Percentiles rank a stretch among this genome's conserved stretches.
phyloP scores from a whole-genome alignment of 1,140 invertebrate genomes.

The Globodera rostochiensis region DNA sequence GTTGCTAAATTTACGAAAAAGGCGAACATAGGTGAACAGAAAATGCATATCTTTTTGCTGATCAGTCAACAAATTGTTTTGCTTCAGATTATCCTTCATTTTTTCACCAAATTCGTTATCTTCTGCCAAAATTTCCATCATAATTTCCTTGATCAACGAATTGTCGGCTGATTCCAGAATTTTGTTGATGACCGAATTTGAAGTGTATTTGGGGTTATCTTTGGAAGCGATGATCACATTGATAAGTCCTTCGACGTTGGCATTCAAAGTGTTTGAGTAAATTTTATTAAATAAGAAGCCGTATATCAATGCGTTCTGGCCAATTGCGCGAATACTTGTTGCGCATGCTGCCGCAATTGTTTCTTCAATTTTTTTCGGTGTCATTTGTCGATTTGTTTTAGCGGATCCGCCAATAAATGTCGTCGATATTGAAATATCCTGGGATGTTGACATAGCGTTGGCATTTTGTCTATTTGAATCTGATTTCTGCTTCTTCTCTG shows the following conservation, averaged over 20 bases:
- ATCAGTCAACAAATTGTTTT: neutral
- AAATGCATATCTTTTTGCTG: neutral
- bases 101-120: neutral
- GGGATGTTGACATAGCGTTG: neutral
- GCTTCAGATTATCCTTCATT: neutral
- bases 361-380: neutral
- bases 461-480: neutral
- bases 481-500: neutral
- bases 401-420: neutral
- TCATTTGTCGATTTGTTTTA: neutral
- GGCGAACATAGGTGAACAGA: neutral
- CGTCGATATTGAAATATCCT: neutral
- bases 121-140: neutral
- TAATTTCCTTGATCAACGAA: neutral
- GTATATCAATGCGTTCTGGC: neutral
- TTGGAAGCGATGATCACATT: neutral
- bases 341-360: neutral
- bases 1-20: neutral
- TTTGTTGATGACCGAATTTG: neutral
- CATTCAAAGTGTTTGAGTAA: neutral
- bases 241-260: neutral
- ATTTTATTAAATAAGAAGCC: neutral
- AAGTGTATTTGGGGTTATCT: neutral
- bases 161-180: neutral
- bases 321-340: neutral